Evolutionary conservation across 2,113 vertebrate genomes (phyloP).

Genomic region (Phocoena sinus): DNA sequence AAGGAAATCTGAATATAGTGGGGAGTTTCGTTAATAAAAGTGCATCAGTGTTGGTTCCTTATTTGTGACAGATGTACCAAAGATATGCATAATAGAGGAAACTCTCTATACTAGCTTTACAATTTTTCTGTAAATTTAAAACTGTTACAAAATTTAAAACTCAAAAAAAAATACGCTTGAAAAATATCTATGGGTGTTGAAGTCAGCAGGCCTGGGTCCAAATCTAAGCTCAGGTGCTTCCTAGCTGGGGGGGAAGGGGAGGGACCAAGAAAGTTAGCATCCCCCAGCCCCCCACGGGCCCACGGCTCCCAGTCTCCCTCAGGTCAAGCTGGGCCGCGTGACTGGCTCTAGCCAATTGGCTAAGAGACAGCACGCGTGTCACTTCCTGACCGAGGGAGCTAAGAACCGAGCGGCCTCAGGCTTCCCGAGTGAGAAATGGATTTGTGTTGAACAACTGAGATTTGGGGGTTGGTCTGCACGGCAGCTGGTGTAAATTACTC

Average conservation of each 20-base stretch:
- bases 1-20: fast-evolving
- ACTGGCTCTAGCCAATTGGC: fast-evolving
- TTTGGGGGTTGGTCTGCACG: not conserved
- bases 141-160: not conserved
- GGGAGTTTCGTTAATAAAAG: fast-evolving
- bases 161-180: not conserved
- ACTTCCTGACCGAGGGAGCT: not conserved
- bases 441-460: fast-evolving
- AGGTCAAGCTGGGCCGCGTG: not conserved
- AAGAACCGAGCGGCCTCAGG: fast-evolving
- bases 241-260: not conserved
- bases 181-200: not conserved
- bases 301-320: not conserved
- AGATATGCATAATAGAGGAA: fast-evolving
- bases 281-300: fast-evolving
- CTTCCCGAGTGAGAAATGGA: fast-evolving
- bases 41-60: fast-evolving
- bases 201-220: not conserved
- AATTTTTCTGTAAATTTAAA: not conserved
- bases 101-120: fast-evolving
- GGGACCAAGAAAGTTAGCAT: fast-evolving
- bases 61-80: fast-evolving
- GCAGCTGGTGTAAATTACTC: not conserved
- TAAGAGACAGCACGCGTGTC: fast-evolving
- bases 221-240: not conserved